A percentile compares a stretch with the other conserved stretches of the same genome.
These are phyloP conservation scores for Nomada lathburiana DNA, from an alignment of 2,888 invertebrate genomes.

Conservation along the genomic window DNA sequence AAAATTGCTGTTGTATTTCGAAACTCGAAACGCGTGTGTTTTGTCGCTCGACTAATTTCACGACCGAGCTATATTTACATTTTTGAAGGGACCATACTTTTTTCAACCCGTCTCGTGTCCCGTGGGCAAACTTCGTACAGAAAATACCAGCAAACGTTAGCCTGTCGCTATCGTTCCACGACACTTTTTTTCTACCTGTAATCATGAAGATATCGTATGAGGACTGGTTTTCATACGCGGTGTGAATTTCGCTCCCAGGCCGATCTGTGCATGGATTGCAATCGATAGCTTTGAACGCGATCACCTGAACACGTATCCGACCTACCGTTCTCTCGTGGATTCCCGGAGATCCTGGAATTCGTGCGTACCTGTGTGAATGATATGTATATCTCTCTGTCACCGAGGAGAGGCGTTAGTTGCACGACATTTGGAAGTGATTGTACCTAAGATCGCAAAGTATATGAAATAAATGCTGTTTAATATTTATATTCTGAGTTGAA, in stretches of 20 bases:
- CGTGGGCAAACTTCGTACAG: conserved; percentile 12
- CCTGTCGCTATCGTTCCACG: conserved; percentile 21
- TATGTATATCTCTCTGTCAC: conserved; percentile 71
- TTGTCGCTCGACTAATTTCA: too few species aligned
- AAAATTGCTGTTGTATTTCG: too few species aligned
- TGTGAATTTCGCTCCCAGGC: conserved; percentile 70
- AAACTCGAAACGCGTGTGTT: too few species aligned
- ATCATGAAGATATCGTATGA: conserved; percentile 70
- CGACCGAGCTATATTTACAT: background rate
- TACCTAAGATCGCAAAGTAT: too few species aligned
- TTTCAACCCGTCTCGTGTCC: conserved; percentile 11
- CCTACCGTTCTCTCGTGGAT: conserved; percentile 26
- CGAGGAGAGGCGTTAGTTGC: conserved; percentile 56
- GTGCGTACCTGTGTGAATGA: conserved; percentile 58
- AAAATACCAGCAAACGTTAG: conserved; percentile 43
- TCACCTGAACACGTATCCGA: conserved; percentile 48
- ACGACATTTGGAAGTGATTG: conserved; percentile 15
- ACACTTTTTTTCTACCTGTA: conserved; percentile 41
- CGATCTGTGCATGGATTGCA: conserved; percentile 69
- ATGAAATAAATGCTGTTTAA: too few species aligned
- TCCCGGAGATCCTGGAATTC: conserved; percentile 48
- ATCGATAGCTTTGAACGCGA: conserved; percentile 77
- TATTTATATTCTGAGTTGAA: too few species aligned
- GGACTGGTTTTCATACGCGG: conserved; percentile 67
- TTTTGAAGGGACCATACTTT: background rate